Conservation (phyloP, 1,140 invertebrate species). For the Nylanderia fulva region DNA sequence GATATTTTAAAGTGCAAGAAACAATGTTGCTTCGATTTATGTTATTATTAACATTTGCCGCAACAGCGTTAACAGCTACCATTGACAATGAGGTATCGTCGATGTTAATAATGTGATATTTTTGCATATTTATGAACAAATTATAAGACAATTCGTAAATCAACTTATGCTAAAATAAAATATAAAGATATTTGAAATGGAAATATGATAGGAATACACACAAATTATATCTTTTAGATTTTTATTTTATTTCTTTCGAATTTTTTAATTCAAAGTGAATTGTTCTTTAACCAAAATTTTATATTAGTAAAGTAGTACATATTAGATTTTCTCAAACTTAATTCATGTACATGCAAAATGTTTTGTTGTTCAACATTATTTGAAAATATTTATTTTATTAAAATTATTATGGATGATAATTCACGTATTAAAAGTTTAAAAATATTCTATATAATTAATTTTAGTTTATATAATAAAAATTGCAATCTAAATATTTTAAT, state of each 20-base stretch:
- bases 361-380: neutral
- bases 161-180: neutral
- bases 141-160: neutral
- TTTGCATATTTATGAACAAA: neutral
- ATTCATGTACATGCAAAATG: neutral
- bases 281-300: neutral
- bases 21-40: constrained; percentile 54
- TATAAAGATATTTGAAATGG: neutral
- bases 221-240: neutral
- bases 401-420: neutral
- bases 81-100: constrained; percentile 60
- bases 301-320: neutral
- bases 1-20: constrained; percentile 14
- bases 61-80: neutral
- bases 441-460: neutral
- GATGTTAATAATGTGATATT: neutral
- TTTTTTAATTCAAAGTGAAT: neutral
- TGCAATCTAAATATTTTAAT: neutral
- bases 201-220: neutral
- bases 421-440: neutral
- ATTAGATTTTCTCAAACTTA: neutral
- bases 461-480: neutral
- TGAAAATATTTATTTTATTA: neutral
- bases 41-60: constrained; percentile 14
- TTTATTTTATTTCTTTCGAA: neutral